Conservation (phyloP, 2,888 invertebrate genomes). For the Malachius bipustulatus region DNA sequence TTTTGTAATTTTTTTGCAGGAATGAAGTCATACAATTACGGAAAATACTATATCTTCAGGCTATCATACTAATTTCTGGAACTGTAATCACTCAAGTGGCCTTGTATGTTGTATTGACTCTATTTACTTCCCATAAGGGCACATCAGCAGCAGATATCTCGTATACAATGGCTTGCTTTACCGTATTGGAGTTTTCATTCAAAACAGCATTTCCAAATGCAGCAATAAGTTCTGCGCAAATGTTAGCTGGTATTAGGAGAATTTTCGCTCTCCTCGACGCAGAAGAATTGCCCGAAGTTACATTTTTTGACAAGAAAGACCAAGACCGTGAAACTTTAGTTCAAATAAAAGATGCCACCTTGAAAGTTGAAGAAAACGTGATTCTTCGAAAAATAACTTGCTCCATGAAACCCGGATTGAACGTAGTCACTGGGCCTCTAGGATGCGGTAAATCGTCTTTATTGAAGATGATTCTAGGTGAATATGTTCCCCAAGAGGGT, state of each 20-base stretch:
- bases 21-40: too few relatives aligned
- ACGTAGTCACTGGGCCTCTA: constrained; percentile 47
- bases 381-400: constrained; percentile 31
- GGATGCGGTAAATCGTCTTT: constrained; percentile 46
- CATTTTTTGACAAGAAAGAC: too few relatives aligned
- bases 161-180: too few relatives aligned
- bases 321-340: constrained; percentile 40
- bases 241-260: constrained; percentile 12
- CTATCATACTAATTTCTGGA: too few relatives aligned
- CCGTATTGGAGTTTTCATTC: too few relatives aligned
- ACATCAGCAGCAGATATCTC: too few relatives aligned
- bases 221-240: too few relatives aligned
- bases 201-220: too few relatives aligned
- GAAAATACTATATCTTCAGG: too few relatives aligned
- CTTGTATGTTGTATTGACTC: too few relatives aligned
- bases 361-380: constrained; percentile 20
- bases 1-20: constrained; percentile 46
- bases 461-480: constrained; percentile 29
- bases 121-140: too few relatives aligned
- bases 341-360: constrained; percentile 10
- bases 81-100: too few relatives aligned
- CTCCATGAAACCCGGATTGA: constrained; percentile 31
- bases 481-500: constrained; percentile 30
- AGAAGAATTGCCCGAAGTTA: constrained; percentile 22
- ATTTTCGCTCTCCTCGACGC: constrained; percentile 10